Evolutionary conservation across 2,113 vertebrate species (phyloP).

Genomic region (Trichomycterus rosablanca): DNA sequence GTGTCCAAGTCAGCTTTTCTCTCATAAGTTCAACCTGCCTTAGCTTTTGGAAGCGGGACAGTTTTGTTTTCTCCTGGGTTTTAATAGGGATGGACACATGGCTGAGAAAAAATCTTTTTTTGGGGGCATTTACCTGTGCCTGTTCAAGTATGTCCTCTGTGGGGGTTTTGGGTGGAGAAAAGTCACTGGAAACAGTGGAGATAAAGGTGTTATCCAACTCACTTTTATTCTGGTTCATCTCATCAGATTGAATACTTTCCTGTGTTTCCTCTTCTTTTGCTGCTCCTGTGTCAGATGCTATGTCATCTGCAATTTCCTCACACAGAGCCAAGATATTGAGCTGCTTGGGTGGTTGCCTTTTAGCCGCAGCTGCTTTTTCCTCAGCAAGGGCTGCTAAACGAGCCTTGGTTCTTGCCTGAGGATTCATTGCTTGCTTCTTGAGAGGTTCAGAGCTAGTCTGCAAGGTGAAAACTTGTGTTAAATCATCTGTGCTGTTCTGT

Average conservation of each 20-base stretch:
- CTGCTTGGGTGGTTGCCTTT: constrained; percentile 69
- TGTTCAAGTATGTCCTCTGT: constrained; percentile 48
- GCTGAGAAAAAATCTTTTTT: constrained; percentile 89
- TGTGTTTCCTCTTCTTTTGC: constrained; percentile 38
- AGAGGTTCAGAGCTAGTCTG: constrained; percentile 47
- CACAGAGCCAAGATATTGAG: constrained; percentile 92
- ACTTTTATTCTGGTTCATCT: neutral
- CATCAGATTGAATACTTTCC: neutral
- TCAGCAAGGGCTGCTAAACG: constrained; percentile 69
- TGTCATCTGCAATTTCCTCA: constrained; percentile 96
- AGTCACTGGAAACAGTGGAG: constrained; percentile 48
- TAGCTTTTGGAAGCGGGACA: constrained; percentile 67
- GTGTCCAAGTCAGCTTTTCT: constrained; percentile 88
- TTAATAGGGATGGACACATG: constrained; percentile 84
- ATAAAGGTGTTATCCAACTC: neutral
- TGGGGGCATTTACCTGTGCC: constrained; percentile 60
- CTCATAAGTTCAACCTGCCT: constrained; percentile 71
- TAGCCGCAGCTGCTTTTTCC: constrained; percentile 65
- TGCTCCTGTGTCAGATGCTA: constrained; percentile 78
- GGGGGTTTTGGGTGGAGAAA: constrained; percentile 28
- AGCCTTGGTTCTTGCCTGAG: constrained; percentile 72
- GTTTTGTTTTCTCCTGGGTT: constrained; percentile 77
- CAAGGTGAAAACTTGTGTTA: constrained; percentile 5
- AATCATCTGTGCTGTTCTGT: constrained; percentile 28
- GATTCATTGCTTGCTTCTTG: constrained; percentile 74